Evolutionary conservation across 2,888 invertebrate genomes (phyloP).

Genomic region (Lasius platythorax): DNA sequence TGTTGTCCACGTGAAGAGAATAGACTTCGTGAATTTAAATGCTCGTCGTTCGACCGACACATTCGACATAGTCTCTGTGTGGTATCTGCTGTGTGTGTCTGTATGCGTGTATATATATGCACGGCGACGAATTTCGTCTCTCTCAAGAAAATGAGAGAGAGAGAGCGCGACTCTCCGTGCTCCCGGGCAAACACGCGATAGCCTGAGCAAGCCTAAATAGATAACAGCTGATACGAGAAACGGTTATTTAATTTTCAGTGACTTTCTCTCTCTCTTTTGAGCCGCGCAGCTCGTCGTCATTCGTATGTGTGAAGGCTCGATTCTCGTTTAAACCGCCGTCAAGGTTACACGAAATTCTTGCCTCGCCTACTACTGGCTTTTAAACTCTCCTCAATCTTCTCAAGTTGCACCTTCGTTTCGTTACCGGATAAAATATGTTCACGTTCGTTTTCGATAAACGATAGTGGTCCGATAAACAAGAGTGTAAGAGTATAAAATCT

Average conservation of each 20-base stretch:
- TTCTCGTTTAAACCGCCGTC: constrained; percentile 53
- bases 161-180: constrained; percentile 42
- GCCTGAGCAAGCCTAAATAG: constrained; percentile 79
- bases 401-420: background rate
- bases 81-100: background rate
- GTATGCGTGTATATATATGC: background rate
- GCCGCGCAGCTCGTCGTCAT: background rate
- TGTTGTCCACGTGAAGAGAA: constrained; percentile 39
- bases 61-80: constrained; percentile 10
- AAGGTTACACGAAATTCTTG: constrained; percentile 55
- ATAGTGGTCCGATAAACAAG: background rate
- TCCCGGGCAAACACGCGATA: constrained; percentile 78
- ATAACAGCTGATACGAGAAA: constrained; percentile 79
- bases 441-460: background rate
- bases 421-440: constrained; percentile 16
- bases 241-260: constrained; percentile 77
- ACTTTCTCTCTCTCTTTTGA: constrained; percentile 34
- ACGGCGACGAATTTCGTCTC: constrained; percentile 51
- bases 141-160: constrained; percentile 66
- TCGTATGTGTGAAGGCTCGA: constrained; percentile 30
- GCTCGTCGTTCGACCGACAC: constrained; percentile 26
- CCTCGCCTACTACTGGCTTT: constrained; percentile 38
- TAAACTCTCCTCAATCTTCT: constrained; percentile 34
- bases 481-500: background rate
- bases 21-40: constrained; percentile 47